A percentile compares a stretch with the other conserved stretches of the same genome.
Evolutionary conservation across 1,140 invertebrate genomes (phyloP).

Genomic region (Drosophila ercepeae): DNA sequence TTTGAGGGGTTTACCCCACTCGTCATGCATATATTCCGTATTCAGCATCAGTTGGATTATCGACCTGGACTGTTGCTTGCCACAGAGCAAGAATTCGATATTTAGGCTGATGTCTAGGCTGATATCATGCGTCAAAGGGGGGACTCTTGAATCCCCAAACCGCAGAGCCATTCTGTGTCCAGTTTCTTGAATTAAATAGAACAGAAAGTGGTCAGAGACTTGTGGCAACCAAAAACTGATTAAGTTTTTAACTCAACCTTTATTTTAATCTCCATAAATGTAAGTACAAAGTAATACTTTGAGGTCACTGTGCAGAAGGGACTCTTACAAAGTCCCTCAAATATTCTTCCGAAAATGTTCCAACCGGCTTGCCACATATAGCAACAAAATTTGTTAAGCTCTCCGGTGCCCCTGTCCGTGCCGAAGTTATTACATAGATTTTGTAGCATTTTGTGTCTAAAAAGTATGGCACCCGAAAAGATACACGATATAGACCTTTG

Average conservation of each 20-base stretch:
- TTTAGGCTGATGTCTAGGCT: no score
- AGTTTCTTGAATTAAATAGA: no score
- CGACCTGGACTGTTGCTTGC: slow-evolving; percentile 33
- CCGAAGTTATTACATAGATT: slow-evolving; percentile 75
- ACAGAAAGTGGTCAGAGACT: no score
- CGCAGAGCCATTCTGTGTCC: neutral
- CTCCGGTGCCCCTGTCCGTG: slow-evolving; percentile 32
- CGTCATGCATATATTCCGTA: slow-evolving; percentile 52
- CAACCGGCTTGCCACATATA: neutral
- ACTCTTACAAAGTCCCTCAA: slow-evolving; percentile 22
- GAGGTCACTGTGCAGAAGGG: neutral
- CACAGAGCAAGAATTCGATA: neutral
- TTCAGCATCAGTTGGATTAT: slow-evolving; percentile 65
- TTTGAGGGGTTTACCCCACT: slow-evolving; percentile 8
- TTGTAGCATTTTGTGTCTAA: slow-evolving; percentile 78
- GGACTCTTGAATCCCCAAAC: no score
- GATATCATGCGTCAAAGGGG: no score
- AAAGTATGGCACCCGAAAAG: slow-evolving; percentile 58
- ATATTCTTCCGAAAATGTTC: slow-evolving; percentile 5
- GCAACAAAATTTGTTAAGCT: slow-evolving; percentile 44
- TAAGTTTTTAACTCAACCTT: neutral
- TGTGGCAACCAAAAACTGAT: no score
- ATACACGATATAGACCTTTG: slow-evolving; percentile 70
- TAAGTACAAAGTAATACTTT: neutral
- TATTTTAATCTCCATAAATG: no score